Evolutionary conservation across 2,797 vertebrate genomes (phyloP), one percentile per base, ranked within the genome.

Genomic region (Gorsachius magnificus): DNA sequence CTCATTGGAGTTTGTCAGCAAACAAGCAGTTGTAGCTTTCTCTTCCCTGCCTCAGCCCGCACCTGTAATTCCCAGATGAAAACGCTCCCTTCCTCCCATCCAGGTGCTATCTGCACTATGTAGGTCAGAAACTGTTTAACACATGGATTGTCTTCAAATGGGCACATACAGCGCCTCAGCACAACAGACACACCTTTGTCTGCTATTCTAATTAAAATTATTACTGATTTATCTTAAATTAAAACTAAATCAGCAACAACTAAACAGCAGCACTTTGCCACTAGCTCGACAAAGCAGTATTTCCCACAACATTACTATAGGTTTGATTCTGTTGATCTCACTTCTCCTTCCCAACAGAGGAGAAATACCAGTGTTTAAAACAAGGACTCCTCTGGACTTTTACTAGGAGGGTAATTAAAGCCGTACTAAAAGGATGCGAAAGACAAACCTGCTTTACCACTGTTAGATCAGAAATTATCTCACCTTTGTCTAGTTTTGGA

Each of bases 181-280:
- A 57, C 63, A 63, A 35, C 53, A 38, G 1, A 19, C 53, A 5
- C 43, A 8, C 16, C 68, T 36, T 21, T 65, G 66, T 22, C 19
- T 14, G 51, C 80, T 60, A 12, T 33, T 68, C 58, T 50, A 54
- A 80, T 68, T 80, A 41, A 61, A 83, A 10, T 36, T 31, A 68
- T 89, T 56, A 56, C 56, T 74, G 56, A 51, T 87, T 90, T 81
- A 56, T 65, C 75, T 35, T 33, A 31, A 76, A 87, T 79, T 91
- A 80, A 72, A 89, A 54, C 60, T 63, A 69, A 68, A 64, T 58
- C 74, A 76, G 43, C 77, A 53, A 33, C 22, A 3, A 26, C 36
- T 51, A 11, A 84, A 41, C 22, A 54, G 51, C 48, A 29, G 21
- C 51, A 16, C 36, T 31, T 31, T 19, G 6, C 48, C 21, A 13